Base-by-base conservation (phyloP, 2,888 invertebrate species). In the Odontocerum albicorne region DNA sequence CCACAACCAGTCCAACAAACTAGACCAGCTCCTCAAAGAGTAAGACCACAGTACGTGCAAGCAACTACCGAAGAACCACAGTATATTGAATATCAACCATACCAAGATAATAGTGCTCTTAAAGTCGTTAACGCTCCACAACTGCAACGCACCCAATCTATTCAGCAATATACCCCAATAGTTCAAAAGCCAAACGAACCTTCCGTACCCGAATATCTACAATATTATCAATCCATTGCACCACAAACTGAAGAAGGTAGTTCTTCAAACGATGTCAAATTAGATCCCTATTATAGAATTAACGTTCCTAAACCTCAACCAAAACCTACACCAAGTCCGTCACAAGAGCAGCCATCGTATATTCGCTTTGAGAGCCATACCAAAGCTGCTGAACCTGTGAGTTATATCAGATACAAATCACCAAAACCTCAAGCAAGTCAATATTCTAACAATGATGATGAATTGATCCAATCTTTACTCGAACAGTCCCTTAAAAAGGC, bases 81-180 rank as follows among this genome's bases (percentile, higher is more conserved):
- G 40, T 52, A 55, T 42, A 55, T 21, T 13, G 54, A 57, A 6
- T 55, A 32, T 15, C 59, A 59, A 42, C 17, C 44, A 6, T 57
- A 36, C 39, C 60, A 53, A 47, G 60, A 60, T 3, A 49, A 32
- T 1, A 57, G 43, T 33, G 46, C 60, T 10, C 54, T 78, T 7
- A 77, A 76, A 65, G 65, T 78, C 7, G 75, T 78, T 0, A 70
- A 74, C 1, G 73, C 77, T 1, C 78, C 78, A 1, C 76, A 78
- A 62, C 65, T 78, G 1, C 67, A 70, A 19, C 70, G 50, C 16
- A 17, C 35, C n/a, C 62, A 66, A 6, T 64, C 65, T 44, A 62
- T 66, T 27, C 70, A 68, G 47, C 63, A 38, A 31, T 58, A 58
- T 35, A 55, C 49, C 15, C 49, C 44, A 12, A 8, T 53, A 7